These are phyloP conservation scores for Rhizomys pruinosus DNA, from an alignment of 2,113 vertebrate species.

Conservation along the genomic window DNA sequence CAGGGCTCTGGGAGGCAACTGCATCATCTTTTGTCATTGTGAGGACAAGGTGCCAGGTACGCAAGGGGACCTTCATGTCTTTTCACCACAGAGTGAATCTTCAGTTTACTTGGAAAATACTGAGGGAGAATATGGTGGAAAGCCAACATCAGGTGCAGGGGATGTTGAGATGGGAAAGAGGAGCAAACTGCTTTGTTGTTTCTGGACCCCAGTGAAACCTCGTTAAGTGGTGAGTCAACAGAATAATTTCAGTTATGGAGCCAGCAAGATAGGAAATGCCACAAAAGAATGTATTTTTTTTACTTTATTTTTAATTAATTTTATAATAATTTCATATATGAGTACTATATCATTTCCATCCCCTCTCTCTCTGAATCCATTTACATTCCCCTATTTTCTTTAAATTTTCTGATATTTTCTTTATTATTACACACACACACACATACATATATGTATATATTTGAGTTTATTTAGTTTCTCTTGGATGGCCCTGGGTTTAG, in stretches of 20 bases:
- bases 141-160: not conserved
- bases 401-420: no score
- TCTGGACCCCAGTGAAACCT: no score
- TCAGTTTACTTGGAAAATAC: not conserved
- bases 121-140: not conserved
- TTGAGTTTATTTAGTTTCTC: no score
- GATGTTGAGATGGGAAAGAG: not conserved
- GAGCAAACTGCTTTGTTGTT: not conserved
- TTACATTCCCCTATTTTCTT: no score
- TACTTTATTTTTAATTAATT: no score
- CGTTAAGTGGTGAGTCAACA: not conserved
- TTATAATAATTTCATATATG: no score
- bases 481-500: no score
- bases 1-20: not conserved
- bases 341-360: no score
- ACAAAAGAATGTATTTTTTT: not conserved
- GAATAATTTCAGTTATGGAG: not conserved
- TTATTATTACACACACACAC: no score
- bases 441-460: no score
- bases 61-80: no score
- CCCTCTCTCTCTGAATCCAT: not conserved
- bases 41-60: no score
- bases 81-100: not conserved
- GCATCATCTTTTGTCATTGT: not conserved
- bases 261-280: not conserved